Conservation (phyloP, 2,113 vertebrate species). For the Trematocara stigmaticum region DNA sequence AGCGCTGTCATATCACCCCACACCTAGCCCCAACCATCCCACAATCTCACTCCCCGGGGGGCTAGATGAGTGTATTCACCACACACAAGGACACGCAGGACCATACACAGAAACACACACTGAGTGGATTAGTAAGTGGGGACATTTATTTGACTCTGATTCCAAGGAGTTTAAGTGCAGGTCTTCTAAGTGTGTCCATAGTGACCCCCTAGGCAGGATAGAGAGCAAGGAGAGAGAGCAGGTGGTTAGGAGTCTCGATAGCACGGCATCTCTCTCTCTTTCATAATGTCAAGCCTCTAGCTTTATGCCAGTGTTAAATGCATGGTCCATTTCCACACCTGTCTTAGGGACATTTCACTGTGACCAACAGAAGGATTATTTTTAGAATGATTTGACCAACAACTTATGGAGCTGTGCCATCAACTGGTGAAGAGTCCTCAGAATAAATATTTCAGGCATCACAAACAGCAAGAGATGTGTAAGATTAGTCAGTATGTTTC, state of each 20-base stretch:
- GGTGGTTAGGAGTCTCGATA: slow-evolving; percentile 20
- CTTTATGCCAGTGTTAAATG: slow-evolving; percentile 39
- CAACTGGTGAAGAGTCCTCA: not conserved
- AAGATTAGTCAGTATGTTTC: not conserved
- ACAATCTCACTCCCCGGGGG: slow-evolving; percentile 11
- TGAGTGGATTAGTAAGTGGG: slow-evolving; percentile 12
- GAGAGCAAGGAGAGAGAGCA: slow-evolving; percentile 12
- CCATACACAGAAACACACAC: not conserved
- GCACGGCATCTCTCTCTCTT: not conserved
- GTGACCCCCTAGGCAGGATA: slow-evolving; percentile 25
- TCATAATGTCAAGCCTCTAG: slow-evolving; percentile 48
- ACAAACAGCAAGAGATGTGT: not conserved
- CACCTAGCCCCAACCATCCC: not conserved
- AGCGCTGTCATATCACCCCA: slow-evolving; percentile 51
- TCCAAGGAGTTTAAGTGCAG: not conserved
- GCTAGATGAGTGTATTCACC: not conserved
- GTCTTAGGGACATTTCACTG: not conserved
- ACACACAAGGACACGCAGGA: not conserved
- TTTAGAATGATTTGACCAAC: not conserved
- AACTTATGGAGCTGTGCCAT: not conserved
- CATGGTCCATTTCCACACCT: not conserved
- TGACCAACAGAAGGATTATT: not conserved
- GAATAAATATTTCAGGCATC: not conserved
- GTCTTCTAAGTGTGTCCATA: slow-evolving; percentile 8
- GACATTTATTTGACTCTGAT: slow-evolving; percentile 9